Evolutionary conservation across 2,113 vertebrate species (phyloP).

Genomic region (Nettapus auritus): DNA sequence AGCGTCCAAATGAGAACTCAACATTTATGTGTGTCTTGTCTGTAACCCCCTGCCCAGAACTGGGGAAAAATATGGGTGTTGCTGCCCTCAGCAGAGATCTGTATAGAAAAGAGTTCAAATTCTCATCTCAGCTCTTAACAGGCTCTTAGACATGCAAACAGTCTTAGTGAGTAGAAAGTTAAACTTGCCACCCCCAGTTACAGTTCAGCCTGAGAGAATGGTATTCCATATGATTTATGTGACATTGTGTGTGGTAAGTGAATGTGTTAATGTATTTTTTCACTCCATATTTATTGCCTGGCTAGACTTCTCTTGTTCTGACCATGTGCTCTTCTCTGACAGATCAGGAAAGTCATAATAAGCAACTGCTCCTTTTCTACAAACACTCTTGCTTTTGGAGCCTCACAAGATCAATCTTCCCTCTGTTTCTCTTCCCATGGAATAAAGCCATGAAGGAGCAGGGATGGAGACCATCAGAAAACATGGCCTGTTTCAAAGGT

Average conservation of each 20-base stretch:
- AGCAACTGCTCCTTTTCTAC: slow-evolving; percentile 54
- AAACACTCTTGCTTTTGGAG: slow-evolving; percentile 44
- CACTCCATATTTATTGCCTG: slow-evolving; percentile 19
- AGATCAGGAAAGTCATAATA: slow-evolving; percentile 51
- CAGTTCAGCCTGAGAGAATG: background rate
- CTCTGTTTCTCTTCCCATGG: slow-evolving; percentile 12
- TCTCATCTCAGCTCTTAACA: slow-evolving; percentile 2
- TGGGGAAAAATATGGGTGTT: background rate
- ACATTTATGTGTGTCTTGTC: background rate
- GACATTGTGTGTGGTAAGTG: slow-evolving; percentile 45
- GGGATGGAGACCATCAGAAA: background rate
- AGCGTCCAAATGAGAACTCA: background rate
- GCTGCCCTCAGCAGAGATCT: background rate
- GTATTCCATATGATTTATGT: slow-evolving; percentile 19
- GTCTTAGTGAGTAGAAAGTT: background rate
- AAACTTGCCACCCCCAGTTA: background rate
- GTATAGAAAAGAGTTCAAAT: background rate
- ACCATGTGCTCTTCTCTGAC: background rate
- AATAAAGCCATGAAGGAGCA: background rate
- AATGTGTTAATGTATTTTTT: slow-evolving; percentile 38
- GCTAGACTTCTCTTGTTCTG: slow-evolving; percentile 5
- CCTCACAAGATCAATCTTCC: background rate
- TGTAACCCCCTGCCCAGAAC: background rate
- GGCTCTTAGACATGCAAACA: slow-evolving; percentile 13
- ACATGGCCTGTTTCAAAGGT: background rate